Base-by-base conservation (phyloP, 2,888 invertebrate genomes). In the Spodoptera picta region DNA sequence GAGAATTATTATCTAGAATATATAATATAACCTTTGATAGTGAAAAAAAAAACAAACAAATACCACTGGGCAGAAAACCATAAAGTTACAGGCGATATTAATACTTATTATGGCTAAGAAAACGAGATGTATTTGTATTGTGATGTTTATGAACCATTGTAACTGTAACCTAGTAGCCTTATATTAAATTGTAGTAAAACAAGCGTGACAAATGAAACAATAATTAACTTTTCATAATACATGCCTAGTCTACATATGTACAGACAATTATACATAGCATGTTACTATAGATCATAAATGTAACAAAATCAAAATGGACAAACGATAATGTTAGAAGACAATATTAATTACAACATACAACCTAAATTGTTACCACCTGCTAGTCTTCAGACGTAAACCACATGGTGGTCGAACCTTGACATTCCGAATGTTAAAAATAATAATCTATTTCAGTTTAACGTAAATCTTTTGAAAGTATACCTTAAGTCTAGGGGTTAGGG, bases 401-500 rank as follows among this genome's bases (percentile, higher is more conserved):
- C 90, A 90, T 92, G 90, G 88, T 89, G 85, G 86, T 89, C 83
- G 86, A 92, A 91, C 94, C 93, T 93, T 92, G 94, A 93, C 93
- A 93, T 94, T 93, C 94, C 91, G 79, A 83, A 84, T 85, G 92
- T 90, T 93, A 93, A 92, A 93, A 94, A 94, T 93, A 94, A 92
- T 91, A 88, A 87, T 90, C 90, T 92, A 92, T 92, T 94, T 92
- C 80, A 83, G 89, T 87, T 82, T 78, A 77, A 71, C 66, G 56
- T 60, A 59, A 72, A 71, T 77, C 76, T 79, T 81, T 82, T 73
- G 62, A 88, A 87, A 85, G 75, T 84, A 80, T 78, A 73, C 83
- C 87, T 85, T 88, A 84, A 73, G 60, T 31, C 51, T 61, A 65
- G 43, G 75, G 12, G 36, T 62, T 91, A 90, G 85, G 84, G 90